Conservation (phyloP, 2,797 vertebrate genomes). For the Argyrosomus regius region DNA sequence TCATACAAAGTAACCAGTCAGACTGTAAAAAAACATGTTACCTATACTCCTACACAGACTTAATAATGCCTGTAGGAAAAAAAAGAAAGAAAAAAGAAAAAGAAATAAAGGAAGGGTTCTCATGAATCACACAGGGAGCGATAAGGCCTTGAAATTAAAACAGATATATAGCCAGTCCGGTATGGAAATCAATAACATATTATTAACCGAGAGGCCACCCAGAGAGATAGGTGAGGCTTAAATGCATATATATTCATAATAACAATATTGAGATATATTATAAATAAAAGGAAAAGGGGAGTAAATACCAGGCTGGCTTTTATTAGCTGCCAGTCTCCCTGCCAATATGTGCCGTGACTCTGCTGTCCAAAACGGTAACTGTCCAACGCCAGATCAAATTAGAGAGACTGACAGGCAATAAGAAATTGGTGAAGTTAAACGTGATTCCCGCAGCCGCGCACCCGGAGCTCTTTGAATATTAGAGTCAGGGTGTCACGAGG, state of each 20-base stretch:
- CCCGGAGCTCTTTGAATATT: slow-evolving; percentile 84
- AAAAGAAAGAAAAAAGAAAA: slow-evolving; percentile 41
- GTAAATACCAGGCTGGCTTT: slow-evolving; percentile 84
- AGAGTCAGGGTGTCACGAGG: slow-evolving; percentile 63
- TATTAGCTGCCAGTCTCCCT: slow-evolving; percentile 89
- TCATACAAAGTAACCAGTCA: slow-evolving; percentile 73
- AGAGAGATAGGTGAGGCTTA: slow-evolving; percentile 84
- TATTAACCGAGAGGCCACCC: slow-evolving; percentile 83
- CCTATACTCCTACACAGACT: slow-evolving; percentile 71
- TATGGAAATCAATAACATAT: slow-evolving; percentile 88
- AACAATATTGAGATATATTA: slow-evolving; percentile 87
- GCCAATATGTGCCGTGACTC: slow-evolving; percentile 87
- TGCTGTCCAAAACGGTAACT: slow-evolving; percentile 87
- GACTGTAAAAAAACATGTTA: slow-evolving; percentile 69
- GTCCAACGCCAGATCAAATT: slow-evolving; percentile 88
- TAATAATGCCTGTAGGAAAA: slow-evolving; percentile 75
- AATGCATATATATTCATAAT: slow-evolving; percentile 88
- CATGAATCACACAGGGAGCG: slow-evolving; percentile 72
- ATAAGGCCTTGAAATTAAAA: slow-evolving; percentile 85
- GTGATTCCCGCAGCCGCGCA: slow-evolving; percentile 75
- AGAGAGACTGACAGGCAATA: slow-evolving; percentile 90
- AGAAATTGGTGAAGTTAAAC: slow-evolving; percentile 87
- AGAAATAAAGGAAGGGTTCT: slow-evolving; percentile 78
- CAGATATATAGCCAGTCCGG: slow-evolving; percentile 81
- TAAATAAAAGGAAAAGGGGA: slow-evolving; percentile 81